A percentile compares a stretch with the other conserved stretches of the same genome.
Conservation (phyloP, 2,797 vertebrate species). For the Rhinogobio ventralis region DNA sequence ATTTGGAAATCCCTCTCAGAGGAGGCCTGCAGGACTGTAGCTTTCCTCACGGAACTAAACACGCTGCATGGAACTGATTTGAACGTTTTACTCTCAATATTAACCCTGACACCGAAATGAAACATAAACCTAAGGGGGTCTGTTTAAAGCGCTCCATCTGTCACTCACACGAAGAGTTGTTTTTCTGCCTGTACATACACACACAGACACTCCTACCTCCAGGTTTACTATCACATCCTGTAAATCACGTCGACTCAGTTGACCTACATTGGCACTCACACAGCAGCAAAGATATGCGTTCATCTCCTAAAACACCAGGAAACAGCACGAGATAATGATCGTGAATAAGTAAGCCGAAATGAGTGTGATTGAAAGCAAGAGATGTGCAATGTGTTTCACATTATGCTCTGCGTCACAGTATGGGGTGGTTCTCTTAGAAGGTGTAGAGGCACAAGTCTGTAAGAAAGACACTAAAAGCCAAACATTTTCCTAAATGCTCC, state of each 20-base stretch:
- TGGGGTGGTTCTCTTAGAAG: conserved; percentile 5
- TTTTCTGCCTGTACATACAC: conserved; percentile 54
- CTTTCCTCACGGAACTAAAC: conserved; percentile 36
- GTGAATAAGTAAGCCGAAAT: conserved; percentile 10
- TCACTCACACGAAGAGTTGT: conserved; percentile 43
- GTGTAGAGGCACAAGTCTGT: neutral
- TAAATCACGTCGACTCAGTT: conserved; percentile 17
- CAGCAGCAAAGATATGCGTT: conserved; percentile 51
- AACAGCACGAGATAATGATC: neutral
- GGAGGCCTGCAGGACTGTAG: conserved; percentile 23
- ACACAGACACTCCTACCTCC: conserved; percentile 59
- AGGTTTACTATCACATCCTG: conserved; percentile 48
- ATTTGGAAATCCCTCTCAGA: conserved; percentile 42
- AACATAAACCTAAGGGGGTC: conserved; percentile 68
- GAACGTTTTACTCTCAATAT: conserved; percentile 68
- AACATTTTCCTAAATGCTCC: conserved; percentile 42
- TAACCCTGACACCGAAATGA: conserved; percentile 69
- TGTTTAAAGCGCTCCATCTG: conserved; percentile 59
- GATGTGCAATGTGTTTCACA: conserved; percentile 28
- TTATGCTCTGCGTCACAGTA: conserved; percentile 24
- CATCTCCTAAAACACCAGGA: neutral
- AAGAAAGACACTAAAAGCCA: conserved; percentile 26
- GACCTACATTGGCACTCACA: neutral
- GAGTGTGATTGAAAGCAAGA: conserved; percentile 10
- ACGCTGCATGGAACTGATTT: conserved; percentile 65